These are phyloP conservation scores for Tachyglossus aculeatus DNA, from an alignment of 2,797 vertebrate genomes.

Conservation along the genomic window DNA sequence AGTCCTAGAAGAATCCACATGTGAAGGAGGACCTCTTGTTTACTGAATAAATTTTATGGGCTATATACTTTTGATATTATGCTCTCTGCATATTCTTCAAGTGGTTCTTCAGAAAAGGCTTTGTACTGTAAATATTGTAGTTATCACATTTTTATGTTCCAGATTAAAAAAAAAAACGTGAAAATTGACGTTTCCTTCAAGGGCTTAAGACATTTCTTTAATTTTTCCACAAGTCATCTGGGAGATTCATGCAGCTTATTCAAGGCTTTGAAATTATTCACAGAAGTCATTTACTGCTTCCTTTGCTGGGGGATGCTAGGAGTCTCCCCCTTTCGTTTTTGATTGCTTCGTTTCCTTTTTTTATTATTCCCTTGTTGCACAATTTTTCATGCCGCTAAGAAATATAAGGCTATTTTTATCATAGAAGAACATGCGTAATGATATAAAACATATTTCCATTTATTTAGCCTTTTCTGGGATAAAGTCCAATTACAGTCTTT, in stretches of 20 bases:
- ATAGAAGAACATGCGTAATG: conserved; percentile 65
- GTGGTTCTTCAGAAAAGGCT: conserved; percentile 25
- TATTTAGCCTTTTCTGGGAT: conserved; percentile 68
- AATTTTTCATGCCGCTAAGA: conserved; percentile 54
- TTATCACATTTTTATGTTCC: conserved; percentile 32
- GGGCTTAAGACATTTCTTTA: conserved; percentile 50
- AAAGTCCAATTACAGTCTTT: conserved; percentile 68
- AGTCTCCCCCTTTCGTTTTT: conserved; percentile 56
- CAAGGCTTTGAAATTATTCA: conserved; percentile 67
- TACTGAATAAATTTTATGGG: conserved; percentile 25
- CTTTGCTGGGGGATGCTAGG: conserved; percentile 55
- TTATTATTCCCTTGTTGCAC: conserved; percentile 57
- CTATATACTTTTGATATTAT: conserved; percentile 29
- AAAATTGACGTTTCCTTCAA: conserved; percentile 20
- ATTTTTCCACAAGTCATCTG: conserved; percentile 39
- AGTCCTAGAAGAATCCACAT: not conserved
- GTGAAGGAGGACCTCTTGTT: not conserved
- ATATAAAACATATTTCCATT: conserved; percentile 70
- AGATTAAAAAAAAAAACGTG: conserved; percentile 16
- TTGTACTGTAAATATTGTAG: conserved; percentile 50
- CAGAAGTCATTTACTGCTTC: conserved; percentile 59
- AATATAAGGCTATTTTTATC: conserved; percentile 69
- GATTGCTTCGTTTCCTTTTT: conserved; percentile 62
- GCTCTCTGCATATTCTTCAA: conserved; percentile 32
- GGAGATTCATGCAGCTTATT: conserved; percentile 52